Evolutionary conservation across 37 sponge, comb jelly and placozoan genomes (phyloP).

Genomic region (Cliona cf. orientalis): DNA sequence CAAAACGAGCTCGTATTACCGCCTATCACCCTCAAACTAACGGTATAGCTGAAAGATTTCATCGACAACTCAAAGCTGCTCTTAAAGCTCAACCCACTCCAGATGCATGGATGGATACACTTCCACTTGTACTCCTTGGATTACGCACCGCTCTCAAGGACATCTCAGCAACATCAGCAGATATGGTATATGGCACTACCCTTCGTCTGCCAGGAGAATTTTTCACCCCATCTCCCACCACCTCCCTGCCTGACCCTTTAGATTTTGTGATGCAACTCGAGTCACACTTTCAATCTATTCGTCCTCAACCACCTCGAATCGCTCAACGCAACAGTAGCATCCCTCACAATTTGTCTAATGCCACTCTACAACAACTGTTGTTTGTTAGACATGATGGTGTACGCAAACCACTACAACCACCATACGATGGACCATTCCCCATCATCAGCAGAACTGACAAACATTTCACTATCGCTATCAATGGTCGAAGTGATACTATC

Average conservation of each 20-base stretch:
- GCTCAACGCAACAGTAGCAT: conserved; percentile 9
- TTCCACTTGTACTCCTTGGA: conserved; percentile 69
- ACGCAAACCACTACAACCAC: conserved; percentile 5
- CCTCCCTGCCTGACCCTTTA: conserved; percentile 31
- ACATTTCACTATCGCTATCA: conserved; percentile 56
- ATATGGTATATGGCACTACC: conserved; percentile 80
- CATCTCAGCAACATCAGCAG: conserved; percentile 56
- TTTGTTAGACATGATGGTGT: conserved; percentile 9
- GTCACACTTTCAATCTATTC: conserved; percentile 18
- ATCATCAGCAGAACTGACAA: conserved; percentile 50
- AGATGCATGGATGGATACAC: conserved; percentile 53
- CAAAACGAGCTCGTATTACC: conserved; percentile 56
- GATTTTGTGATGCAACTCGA: conserved; percentile 47
- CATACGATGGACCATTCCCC: conserved; percentile 58
- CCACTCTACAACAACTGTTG: conserved; percentile 12
- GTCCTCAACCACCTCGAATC: conserved; percentile 25
- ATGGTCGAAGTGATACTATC: conserved; percentile 42
- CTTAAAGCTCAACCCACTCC: conserved; percentile 55
- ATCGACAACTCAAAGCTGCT: conserved; percentile 68
- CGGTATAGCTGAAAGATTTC: conserved; percentile 63
- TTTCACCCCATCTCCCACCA: conserved; percentile 30
- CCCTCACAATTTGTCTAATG: conserved; percentile 14
- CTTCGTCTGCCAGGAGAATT: conserved; percentile 77
- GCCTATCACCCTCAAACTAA: conserved; percentile 67
- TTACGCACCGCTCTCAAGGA: conserved; percentile 70